Evolutionary conservation across 1,140 invertebrate genomes (phyloP).

Genomic region (Scaptodrosophila lebanonensis): DNA sequence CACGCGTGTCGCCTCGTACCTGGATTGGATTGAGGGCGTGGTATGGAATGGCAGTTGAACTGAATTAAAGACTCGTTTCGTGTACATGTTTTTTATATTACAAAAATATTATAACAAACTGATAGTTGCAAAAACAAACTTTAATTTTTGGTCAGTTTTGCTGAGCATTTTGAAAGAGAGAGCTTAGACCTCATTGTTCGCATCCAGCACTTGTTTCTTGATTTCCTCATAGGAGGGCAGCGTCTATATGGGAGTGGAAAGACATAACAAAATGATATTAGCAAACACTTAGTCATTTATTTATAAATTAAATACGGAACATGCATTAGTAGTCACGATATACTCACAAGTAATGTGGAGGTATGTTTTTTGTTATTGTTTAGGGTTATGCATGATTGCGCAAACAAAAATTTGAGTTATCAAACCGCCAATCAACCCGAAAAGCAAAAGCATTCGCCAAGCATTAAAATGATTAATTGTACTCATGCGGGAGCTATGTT

Average conservation of each 20-base stretch:
- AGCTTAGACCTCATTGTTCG: slow-evolving; percentile 57
- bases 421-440: background rate
- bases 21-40: slow-evolving; percentile 78
- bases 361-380: too few relatives aligned
- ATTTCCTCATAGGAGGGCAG: slow-evolving; percentile 60
- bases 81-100: slow-evolving; percentile 1
- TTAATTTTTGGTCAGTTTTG: slow-evolving; percentile 53
- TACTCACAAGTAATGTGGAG: too few relatives aligned
- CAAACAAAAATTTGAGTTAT: background rate
- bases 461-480: slow-evolving; percentile 1
- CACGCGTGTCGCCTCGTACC: slow-evolving; percentile 77
- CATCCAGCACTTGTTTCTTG: slow-evolving; percentile 47
- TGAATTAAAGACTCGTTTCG: too few relatives aligned
- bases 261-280: background rate
- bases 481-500: background rate
- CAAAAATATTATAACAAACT: slow-evolving; percentile 19
- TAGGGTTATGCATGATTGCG: too few relatives aligned
- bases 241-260: slow-evolving; percentile 13
- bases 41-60: slow-evolving; percentile 52
- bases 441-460: too few relatives aligned
- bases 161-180: slow-evolving; percentile 34
- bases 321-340: too few relatives aligned
- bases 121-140: slow-evolving; percentile 37
- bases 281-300: background rate
- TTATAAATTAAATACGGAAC: background rate